phyloP scores from a whole-genome alignment of 2,888 invertebrate genomes.

The Drosophila fulvimacula region DNA sequence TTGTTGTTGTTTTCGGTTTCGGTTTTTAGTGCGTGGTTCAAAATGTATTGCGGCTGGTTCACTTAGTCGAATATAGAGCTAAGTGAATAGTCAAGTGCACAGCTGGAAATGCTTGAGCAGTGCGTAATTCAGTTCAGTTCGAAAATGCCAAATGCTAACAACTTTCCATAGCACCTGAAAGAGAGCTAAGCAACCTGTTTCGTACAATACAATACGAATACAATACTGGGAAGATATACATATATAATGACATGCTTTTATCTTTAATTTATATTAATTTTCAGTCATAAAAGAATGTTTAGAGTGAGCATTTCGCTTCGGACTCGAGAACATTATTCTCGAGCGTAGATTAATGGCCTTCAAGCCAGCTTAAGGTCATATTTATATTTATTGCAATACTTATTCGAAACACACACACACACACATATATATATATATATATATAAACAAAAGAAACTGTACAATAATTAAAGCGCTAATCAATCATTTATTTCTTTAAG shows the following conservation, averaged over 20 bases:
- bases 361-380: not conserved
- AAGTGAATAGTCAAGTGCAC: conserved; percentile 62
- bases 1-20: conserved; percentile 16
- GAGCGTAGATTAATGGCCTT: not conserved
- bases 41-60: conserved; percentile 14
- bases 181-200: conserved; percentile 11
- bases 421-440: not conserved
- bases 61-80: conserved; percentile 8
- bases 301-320: not conserved
- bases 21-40: conserved; percentile 33
- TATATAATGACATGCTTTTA: conserved; percentile 13
- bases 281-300: not conserved
- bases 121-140: conserved; percentile 38
- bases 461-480: conserved; percentile 2
- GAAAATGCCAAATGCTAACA: not conserved
- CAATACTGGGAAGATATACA: conserved; percentile 9
- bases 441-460: not conserved
- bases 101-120: conserved; percentile 57
- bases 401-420: not conserved
- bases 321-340: not conserved
- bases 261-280: not conserved
- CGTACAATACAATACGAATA: not conserved
- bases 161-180: not conserved
- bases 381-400: conserved; percentile 2
- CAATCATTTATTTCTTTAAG: not conserved